Evolutionary conservation across 2,113 vertebrate genomes (phyloP).

Genomic region (Phyllopteryx taeniolatus): DNA sequence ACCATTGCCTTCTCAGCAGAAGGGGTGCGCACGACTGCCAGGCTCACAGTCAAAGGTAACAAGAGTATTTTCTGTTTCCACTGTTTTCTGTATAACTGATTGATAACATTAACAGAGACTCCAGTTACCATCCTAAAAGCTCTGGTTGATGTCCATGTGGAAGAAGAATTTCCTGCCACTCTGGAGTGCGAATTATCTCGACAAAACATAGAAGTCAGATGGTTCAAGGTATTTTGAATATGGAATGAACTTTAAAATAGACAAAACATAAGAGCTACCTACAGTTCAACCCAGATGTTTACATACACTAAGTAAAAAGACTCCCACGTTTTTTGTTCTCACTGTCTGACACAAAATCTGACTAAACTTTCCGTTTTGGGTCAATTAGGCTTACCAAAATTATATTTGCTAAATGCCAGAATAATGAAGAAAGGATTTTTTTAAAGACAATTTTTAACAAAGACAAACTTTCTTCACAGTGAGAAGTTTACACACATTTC

Average conservation of each 20-base stretch:
- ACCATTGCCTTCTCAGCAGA: conserved; percentile 84
- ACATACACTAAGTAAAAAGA: too few species aligned
- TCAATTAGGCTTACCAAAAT: too few species aligned
- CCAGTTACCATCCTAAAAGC: conserved; percentile 81
- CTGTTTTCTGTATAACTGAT: neutral
- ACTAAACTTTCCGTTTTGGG: too few species aligned
- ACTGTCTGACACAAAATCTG: too few species aligned
- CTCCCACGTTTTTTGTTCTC: too few species aligned
- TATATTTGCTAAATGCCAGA: too few species aligned
- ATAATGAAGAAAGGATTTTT: too few species aligned
- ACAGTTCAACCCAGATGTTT: too few species aligned
- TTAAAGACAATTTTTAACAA: too few species aligned
- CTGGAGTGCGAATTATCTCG: conserved; percentile 90
- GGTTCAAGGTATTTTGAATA: conserved; percentile 81
- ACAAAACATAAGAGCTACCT: neutral
- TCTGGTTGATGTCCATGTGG: conserved; percentile 76
- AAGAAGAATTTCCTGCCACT: conserved; percentile 75
- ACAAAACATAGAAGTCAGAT: conserved; percentile 78
- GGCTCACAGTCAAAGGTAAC: conserved; percentile 79
- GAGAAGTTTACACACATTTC: too few species aligned
- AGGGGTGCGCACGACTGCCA: conserved; percentile 76
- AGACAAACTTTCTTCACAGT: too few species aligned
- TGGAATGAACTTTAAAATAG: neutral
- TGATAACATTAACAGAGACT: conserved; percentile 71
- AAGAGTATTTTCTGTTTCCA: neutral